Conservation (phyloP, 2,797 vertebrate genomes). For the Oophaga sylvatica region DNA sequence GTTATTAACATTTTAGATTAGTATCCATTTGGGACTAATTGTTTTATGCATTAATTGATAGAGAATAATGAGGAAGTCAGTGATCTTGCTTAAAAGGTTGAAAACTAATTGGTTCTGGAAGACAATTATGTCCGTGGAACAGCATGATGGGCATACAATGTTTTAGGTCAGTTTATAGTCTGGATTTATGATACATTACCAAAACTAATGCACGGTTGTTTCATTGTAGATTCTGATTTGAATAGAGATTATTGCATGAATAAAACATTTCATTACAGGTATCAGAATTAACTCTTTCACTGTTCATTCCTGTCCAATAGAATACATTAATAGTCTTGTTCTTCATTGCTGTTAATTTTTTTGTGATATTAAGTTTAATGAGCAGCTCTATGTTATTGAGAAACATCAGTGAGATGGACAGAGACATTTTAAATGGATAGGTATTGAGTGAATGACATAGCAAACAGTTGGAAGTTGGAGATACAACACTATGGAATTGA, state of each 20-base stretch:
- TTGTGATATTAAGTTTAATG: background rate
- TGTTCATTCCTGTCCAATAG: background rate
- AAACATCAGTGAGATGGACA: background rate
- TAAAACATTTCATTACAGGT: conserved; percentile 17
- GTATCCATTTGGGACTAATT: conserved; percentile 68
- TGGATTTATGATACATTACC: conserved; percentile 52
- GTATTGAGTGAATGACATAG: no score
- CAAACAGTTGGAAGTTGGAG: no score
- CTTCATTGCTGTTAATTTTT: background rate
- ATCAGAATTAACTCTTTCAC: background rate
- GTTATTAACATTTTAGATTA: conserved; percentile 64
- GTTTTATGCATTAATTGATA: conserved; percentile 71
- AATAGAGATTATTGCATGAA: conserved; percentile 21
- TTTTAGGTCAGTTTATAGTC: conserved; percentile 55
- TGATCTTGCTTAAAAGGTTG: conserved; percentile 66
- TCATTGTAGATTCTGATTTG: conserved; percentile 19
- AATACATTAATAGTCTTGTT: background rate
- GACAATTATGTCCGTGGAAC: conserved; percentile 64
- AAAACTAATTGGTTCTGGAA: conserved; percentile 68
- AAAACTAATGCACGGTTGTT: conserved; percentile 24
- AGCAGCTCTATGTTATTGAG: background rate
- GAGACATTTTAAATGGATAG: no score
- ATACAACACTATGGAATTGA: no score
- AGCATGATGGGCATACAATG: conserved; percentile 51
- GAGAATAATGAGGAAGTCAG: conserved; percentile 72